Evolutionary conservation across 2,797 vertebrate genomes (phyloP), one percentile per base, ranked within the genome.

Genomic region (Champsocephalus esox): DNA sequence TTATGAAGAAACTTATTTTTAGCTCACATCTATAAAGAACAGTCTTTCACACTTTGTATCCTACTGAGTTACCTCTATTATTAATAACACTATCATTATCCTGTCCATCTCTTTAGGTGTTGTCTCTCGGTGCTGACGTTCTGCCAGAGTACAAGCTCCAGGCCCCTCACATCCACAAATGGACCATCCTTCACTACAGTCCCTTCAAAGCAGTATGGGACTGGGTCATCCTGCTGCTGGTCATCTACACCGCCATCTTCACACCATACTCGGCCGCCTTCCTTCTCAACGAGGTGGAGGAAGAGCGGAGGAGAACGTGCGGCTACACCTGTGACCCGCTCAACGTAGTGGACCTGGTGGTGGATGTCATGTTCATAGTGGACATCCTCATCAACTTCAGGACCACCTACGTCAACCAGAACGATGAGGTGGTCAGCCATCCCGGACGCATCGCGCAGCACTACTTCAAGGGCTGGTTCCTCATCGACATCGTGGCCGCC

Each of bases 381-480:
- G 98, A 99, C 93, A 99, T 99, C 72, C 77, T 98, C 87, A 99
- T 99, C 93, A 99, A 99, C 93, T 99, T 99, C 95, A 94, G 98
- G 57, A 99, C 98, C 92, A 99, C 98, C 46, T 99, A 99, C 0
- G 98, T 99, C 89, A 99, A 99, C 87, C 90, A 93, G 87, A 99
- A 99, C 0, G 98, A 99, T 0, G 98, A 99, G 93, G 98, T 99
- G 91, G 98, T 99, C 75, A 99, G 98, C 92, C 96, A 99, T 73
- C 98, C 98, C 0, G 96, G 93, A 32, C 96, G 94, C 86, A 99
- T 99, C 0, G 98, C 98, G 0, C 94, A 98, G 80, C 98, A 99
- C 86, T 99, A 99, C 92, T 99, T 99, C 94, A 99, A 99, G 88
- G 98, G 98, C 77, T 99, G 98, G 98, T 99, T 99, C 95, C 97